Conservation (phyloP, 2,113 vertebrate genomes). For the Chiloscyllium plagiosum region DNA sequence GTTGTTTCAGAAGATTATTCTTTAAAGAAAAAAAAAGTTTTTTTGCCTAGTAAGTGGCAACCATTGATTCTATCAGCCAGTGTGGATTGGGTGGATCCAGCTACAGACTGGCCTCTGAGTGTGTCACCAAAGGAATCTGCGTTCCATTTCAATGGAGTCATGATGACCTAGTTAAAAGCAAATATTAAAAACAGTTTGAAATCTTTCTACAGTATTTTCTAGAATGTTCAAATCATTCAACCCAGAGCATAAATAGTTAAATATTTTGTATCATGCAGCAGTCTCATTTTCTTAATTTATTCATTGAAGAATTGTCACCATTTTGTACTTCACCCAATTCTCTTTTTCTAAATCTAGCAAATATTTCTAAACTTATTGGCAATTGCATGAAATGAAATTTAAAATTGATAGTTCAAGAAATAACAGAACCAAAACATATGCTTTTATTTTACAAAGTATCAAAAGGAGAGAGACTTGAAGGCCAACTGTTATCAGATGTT, state of each 20-base stretch:
- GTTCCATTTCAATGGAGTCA: conserved; percentile 28
- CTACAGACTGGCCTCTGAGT: background rate
- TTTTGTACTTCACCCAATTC: background rate
- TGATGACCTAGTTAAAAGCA: background rate
- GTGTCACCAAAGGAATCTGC: conserved; percentile 13
- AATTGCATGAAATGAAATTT: background rate
- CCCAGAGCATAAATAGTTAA: background rate
- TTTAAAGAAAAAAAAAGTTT: background rate
- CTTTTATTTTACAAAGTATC: background rate
- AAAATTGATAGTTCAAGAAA: background rate
- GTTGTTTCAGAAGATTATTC: background rate
- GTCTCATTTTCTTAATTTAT: background rate
- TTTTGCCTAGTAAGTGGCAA: background rate
- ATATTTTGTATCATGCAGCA: background rate
- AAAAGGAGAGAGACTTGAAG: background rate
- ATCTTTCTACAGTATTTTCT: background rate
- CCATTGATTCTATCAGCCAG: background rate
- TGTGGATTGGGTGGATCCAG: background rate
- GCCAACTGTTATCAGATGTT: background rate
- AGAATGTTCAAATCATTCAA: background rate
- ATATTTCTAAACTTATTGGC: background rate
- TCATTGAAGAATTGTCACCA: background rate
- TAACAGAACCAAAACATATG: background rate
- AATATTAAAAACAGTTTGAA: background rate
- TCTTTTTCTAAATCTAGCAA: background rate